phyloP scores from a whole-genome alignment of 2,888 invertebrate genomes.

The Agriopis aurantiaria region DNA sequence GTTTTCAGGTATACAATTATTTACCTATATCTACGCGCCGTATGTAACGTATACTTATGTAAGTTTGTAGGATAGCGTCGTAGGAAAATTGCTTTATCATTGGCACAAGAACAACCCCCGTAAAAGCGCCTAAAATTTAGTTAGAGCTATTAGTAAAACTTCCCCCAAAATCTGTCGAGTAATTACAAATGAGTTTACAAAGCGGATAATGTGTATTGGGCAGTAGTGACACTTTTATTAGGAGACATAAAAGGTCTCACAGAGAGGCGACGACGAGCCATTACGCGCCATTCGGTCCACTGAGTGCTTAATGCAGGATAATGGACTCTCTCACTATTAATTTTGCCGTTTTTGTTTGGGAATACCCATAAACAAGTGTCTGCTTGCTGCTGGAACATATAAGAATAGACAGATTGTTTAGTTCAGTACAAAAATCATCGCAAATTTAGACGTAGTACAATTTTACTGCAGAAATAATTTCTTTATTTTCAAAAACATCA shows the following conservation, averaged over 20 bases:
- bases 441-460: background rate
- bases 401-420: conserved; percentile 26
- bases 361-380: conserved; percentile 64
- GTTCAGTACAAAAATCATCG: conserved; percentile 2
- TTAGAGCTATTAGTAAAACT: conserved; percentile 17
- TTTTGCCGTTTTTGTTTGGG: conserved; percentile 71
- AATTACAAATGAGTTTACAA: conserved; percentile 49
- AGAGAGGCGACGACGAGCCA: conserved; percentile 63
- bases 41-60: background rate
- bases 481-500: conserved; percentile 2
- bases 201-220: conserved; percentile 59
- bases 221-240: conserved; percentile 73
- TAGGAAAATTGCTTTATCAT: background rate
- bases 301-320: conserved; percentile 81
- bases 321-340: conserved; percentile 80
- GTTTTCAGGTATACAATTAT: background rate
- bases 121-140: conserved; percentile 6
- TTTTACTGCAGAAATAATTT: background rate
- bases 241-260: conserved; percentile 67
- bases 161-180: conserved; percentile 21
- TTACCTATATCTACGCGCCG: background rate
- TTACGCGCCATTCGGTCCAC: conserved; percentile 73
- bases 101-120: background rate
- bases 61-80: background rate
- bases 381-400: conserved; percentile 38